Evolutionary conservation across 2,888 invertebrate genomes (phyloP).

Genomic region (Anthoptus insignis): DNA sequence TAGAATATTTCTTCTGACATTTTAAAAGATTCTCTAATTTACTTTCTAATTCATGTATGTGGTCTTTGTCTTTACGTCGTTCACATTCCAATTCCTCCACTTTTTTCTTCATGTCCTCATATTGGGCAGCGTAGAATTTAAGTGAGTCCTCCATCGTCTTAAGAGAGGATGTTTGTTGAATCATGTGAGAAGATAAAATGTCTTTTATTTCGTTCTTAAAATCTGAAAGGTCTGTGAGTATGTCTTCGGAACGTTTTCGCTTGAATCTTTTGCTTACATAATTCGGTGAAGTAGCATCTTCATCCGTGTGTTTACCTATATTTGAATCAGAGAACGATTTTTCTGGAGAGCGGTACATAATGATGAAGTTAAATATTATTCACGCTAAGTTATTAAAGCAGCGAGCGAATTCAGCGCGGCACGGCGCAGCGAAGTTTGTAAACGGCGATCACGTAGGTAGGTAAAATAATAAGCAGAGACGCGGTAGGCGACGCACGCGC

Average conservation of each 20-base stretch:
- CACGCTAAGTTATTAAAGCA: too few relatives aligned
- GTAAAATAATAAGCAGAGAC: too few relatives aligned
- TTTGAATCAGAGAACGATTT: too few relatives aligned
- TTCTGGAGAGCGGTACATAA: too few relatives aligned
- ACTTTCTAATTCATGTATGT: conserved; percentile 24
- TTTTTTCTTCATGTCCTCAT: conserved; percentile 15
- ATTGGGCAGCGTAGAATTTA: neutral
- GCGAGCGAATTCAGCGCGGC: too few relatives aligned
- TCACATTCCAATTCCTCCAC: conserved; percentile 8
- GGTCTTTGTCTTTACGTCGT: conserved; percentile 27
- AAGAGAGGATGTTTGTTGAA: neutral
- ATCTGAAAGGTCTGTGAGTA: neutral
- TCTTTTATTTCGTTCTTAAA: neutral
- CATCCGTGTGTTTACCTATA: too few relatives aligned
- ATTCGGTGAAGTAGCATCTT: conserved; percentile 1
- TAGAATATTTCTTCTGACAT: conserved; percentile 25
- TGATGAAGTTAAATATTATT: too few relatives aligned
- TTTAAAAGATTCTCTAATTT: conserved; percentile 30
- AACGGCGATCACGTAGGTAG: too few relatives aligned
- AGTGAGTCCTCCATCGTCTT: conserved; percentile 5
- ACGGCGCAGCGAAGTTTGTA: too few relatives aligned
- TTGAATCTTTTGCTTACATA: conserved; percentile 3
- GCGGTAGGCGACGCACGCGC: too few relatives aligned
- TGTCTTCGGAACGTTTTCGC: conserved; percentile 7
- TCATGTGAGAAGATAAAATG: neutral